Evolutionary conservation across 2,888 invertebrate species (phyloP).

Genomic region (Pomacea canaliculata): DNA sequence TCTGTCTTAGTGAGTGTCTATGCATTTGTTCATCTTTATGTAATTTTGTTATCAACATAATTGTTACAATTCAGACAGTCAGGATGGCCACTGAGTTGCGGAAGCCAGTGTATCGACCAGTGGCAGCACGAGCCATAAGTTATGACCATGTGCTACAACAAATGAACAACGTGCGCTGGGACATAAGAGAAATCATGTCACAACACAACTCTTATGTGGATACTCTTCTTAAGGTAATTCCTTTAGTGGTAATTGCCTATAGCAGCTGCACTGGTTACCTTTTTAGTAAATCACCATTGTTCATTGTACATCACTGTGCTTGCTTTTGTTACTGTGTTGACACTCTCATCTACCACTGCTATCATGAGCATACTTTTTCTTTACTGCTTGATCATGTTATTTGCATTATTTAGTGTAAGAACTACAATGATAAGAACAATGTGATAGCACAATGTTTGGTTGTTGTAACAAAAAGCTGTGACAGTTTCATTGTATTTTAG

Average conservation of each 20-base stretch:
- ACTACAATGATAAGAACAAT: too few species aligned
- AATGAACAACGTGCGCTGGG: slow-evolving; percentile 94
- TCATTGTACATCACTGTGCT: neutral
- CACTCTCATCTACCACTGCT: neutral
- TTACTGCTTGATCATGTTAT: too few species aligned
- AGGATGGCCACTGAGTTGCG: slow-evolving; percentile 81
- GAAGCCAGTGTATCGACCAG: slow-evolving; percentile 88
- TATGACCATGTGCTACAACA: slow-evolving; percentile 80
- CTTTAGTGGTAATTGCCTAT: neutral
- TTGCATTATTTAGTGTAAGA: too few species aligned
- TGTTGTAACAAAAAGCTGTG: too few species aligned
- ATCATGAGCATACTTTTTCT: too few species aligned
- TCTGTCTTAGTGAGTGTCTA: too few species aligned
- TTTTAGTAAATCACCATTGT: neutral
- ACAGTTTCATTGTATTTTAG: slow-evolving; percentile 39
- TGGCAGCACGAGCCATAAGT: slow-evolving; percentile 85
- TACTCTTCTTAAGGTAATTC: slow-evolving; percentile 65
- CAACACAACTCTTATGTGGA: slow-evolving; percentile 90
- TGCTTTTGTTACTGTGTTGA: neutral
- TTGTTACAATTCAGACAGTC: slow-evolving; percentile 75
- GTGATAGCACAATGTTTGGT: too few species aligned
- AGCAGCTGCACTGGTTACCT: too few species aligned
- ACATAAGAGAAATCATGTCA: slow-evolving; percentile 84
- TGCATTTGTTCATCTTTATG: too few species aligned
- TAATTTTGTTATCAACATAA: too few species aligned